phyloP scores from a whole-genome alignment of 2,888 invertebrate genomes.

The Limenitis arthemis region DNA sequence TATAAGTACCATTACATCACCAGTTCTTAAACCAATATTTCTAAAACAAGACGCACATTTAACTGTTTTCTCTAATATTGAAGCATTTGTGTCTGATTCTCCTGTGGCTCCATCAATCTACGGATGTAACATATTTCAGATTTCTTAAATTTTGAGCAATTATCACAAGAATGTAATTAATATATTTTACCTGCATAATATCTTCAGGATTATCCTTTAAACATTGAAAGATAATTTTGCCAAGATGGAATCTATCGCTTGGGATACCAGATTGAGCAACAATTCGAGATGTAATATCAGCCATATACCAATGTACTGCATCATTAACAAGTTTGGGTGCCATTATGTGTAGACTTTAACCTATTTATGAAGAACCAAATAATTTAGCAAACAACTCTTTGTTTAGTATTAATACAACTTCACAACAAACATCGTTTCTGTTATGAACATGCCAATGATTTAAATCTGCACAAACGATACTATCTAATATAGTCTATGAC shows the following conservation, averaged over 20 bases:
- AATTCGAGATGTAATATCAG: conserved; percentile 35
- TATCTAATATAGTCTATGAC: too few relatives aligned
- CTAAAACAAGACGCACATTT: conserved; percentile 45
- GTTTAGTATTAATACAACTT: too few relatives aligned
- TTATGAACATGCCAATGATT: too few relatives aligned
- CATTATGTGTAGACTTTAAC: not conserved
- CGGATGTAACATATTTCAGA: not conserved
- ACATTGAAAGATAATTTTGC: conserved; percentile 43
- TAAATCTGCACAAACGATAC: too few relatives aligned
- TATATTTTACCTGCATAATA: conserved; percentile 12
- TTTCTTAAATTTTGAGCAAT: too few relatives aligned
- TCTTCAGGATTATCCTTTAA: conserved; percentile 43
- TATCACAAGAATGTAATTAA: too few relatives aligned
- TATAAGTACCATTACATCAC: conserved; percentile 60
- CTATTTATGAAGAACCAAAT: not conserved
- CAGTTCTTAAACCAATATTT: conserved; percentile 41
- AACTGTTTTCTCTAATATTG: conserved; percentile 40
- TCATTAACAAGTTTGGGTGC: conserved; percentile 26
- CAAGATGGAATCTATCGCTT: conserved; percentile 42
- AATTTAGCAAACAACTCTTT: too few relatives aligned
- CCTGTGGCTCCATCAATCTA: conserved; percentile 34
- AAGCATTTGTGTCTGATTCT: conserved; percentile 43
- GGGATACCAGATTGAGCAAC: conserved; percentile 42
- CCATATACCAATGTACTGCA: conserved; percentile 38
- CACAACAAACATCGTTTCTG: too few relatives aligned